phyloP scores from a whole-genome alignment of 2,113 vertebrate species.

The Cebidichthys violaceus region DNA sequence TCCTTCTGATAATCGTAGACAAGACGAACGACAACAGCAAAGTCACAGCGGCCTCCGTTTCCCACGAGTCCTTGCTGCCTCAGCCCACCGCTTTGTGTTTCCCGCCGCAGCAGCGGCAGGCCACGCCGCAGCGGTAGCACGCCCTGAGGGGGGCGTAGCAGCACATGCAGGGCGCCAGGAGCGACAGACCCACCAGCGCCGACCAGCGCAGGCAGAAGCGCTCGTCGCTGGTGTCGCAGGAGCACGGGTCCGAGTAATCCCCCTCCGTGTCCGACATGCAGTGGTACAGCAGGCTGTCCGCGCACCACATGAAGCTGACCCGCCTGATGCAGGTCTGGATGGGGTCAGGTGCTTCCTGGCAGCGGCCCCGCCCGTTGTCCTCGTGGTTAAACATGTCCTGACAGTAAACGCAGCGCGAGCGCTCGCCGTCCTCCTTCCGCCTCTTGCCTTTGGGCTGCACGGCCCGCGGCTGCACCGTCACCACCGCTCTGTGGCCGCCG shows the following conservation, averaged over 20 bases:
- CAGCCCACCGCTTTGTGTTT: slow-evolving; percentile 94
- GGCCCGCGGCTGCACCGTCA: slow-evolving; percentile 88
- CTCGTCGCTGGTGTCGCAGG: slow-evolving; percentile 94
- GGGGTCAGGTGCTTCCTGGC: slow-evolving; percentile 94
- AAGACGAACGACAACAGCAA: slow-evolving; percentile 23
- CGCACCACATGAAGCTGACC: slow-evolving; percentile 98
- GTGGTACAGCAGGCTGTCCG: slow-evolving; percentile 98
- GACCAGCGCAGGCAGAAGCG: slow-evolving; percentile 97
- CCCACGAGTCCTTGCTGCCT: slow-evolving; percentile 54
- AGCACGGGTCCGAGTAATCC: slow-evolving; percentile 97
- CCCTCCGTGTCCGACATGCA: slow-evolving; percentile 99
- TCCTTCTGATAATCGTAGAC: slow-evolving; percentile 26
- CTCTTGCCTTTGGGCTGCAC: slow-evolving; percentile 83
- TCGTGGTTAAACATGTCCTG: slow-evolving; percentile 94
- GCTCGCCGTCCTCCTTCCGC: slow-evolving; percentile 86
- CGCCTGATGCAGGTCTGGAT: slow-evolving; percentile 92
- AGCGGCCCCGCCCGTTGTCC: slow-evolving; percentile 91
- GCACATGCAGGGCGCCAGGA: slow-evolving; percentile 98
- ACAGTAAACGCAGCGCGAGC: slow-evolving; percentile 92
- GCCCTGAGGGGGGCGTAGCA: slow-evolving; percentile 95
- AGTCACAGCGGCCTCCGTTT: neutral
- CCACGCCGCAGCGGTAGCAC: slow-evolving; percentile 93
- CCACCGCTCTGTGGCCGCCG: slow-evolving; percentile 74
- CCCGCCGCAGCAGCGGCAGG: slow-evolving; percentile 95
- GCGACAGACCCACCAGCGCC: slow-evolving; percentile 92